Base-by-base conservation (phyloP, 2,888 invertebrate species). In the Acrocyrtus sp. region DNA sequence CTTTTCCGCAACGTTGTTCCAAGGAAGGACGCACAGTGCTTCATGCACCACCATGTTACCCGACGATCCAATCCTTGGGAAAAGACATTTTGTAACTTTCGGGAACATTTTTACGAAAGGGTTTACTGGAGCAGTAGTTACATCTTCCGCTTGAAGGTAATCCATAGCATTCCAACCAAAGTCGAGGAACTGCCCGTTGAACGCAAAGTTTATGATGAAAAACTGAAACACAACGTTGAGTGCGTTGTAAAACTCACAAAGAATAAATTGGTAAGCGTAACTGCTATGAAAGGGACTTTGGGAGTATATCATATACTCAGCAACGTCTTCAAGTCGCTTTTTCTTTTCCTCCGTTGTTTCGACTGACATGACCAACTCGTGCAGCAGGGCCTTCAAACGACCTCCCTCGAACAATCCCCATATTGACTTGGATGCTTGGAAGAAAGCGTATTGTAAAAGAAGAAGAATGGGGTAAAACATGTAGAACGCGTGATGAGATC, bases 1-100 rank as follows among this genome's bases (percentile, higher is more conserved):
- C 41, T 67, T 67, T 12, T 67, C 67, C 6, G 58, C 67, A 39
- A 58, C 21, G 43, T 67, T 67, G 17, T 67, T 56, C 1, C 56
- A 17, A 12, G 67, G 67, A n/a, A 67, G 29, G 1, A 67, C 58
- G 15, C 67, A 67, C 1, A 58, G 27, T 0, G 67, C 58, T 43
- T 67, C 67, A 3, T 45, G 22, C 1, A 27, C 26, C 4, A 48
- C 22, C 1, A 12, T 1, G 22, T 51, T 51, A 27, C 67, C 67
- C 17, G 48, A 24, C 1, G 58, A 34, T 17, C 67, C 58, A 1
- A 12, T 2, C n/a, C 21, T 21, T 4, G 12, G 15, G 10, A 67
- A 12, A 1, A 29, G 15, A 24, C 67, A 67, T 15, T 34, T 41
- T 0, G 67, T 39, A 1, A 58, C 26, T 39, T 67, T 67, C 0